Conservation (phyloP, 1,140 invertebrate genomes). For the Halyomorpha halys region DNA sequence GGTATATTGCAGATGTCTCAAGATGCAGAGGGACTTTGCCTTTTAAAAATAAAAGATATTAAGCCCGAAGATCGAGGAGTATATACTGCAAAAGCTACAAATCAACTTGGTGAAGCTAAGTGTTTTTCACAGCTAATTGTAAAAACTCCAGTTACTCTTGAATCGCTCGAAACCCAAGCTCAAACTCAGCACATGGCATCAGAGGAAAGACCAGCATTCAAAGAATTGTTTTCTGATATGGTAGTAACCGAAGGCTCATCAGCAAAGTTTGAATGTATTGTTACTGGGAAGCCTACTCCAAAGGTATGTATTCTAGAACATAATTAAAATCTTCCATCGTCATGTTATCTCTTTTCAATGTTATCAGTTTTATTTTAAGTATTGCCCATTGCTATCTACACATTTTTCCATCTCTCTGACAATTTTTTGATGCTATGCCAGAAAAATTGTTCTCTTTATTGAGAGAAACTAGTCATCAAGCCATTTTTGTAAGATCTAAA, state of each 20-base stretch:
- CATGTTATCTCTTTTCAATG: no score
- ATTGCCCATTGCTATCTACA: no score
- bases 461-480: no score
- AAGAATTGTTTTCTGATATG: slow-evolving; percentile 50
- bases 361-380: no score
- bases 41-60: slow-evolving; percentile 47
- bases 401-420: no score
- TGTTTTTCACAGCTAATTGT: slow-evolving; percentile 69
- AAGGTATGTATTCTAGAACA: slow-evolving; percentile 47
- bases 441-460: no score
- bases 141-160: slow-evolving; percentile 38
- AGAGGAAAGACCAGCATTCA: slow-evolving; percentile 49
- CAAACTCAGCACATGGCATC: slow-evolving; percentile 42
- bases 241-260: slow-evolving; percentile 41
- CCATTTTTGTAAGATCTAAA: no score
- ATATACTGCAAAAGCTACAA: slow-evolving; percentile 63
- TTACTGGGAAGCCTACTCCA: slow-evolving; percentile 58
- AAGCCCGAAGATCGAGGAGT: slow-evolving; percentile 56
- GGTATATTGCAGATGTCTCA: slow-evolving; percentile 35
- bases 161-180: slow-evolving; percentile 13
- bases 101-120: slow-evolving; percentile 62
- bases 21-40: slow-evolving; percentile 44
- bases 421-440: no score
- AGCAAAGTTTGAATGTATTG: slow-evolving; percentile 59
- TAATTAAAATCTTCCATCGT: no score